Conservation (phyloP, 2,113 vertebrate genomes). For the Baryphthengus martii region DNA sequence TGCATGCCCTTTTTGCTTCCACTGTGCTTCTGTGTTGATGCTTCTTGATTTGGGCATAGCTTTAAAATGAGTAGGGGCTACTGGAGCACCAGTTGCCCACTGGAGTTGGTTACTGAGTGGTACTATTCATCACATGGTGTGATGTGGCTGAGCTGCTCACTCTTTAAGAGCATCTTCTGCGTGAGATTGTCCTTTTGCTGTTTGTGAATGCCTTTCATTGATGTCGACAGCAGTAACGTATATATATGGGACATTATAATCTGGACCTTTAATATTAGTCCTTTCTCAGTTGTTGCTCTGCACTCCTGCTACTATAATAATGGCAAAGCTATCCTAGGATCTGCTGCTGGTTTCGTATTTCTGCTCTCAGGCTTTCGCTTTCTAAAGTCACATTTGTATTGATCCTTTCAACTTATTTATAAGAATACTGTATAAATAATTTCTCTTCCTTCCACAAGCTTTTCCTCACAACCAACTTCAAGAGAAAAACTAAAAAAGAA, state of each 20-base stretch:
- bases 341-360: neutral
- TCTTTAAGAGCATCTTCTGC: neutral
- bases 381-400: neutral
- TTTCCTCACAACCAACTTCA: neutral
- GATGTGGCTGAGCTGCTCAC: neutral
- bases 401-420: neutral
- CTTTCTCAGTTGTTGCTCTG: rapidly evolving
- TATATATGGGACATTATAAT: neutral
- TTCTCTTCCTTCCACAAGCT: neutral
- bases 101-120: neutral
- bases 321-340: neutral
- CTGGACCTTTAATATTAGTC: neutral
- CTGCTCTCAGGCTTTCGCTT: neutral
- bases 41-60: rapidly evolving
- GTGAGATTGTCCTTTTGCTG: neutral
- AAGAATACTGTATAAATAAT: slow-evolving; percentile 23
- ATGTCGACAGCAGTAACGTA: neutral
- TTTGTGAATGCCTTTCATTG: neutral
- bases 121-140: neutral
- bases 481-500: neutral
- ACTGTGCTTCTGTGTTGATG: neutral
- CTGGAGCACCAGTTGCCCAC: neutral
- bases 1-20: rapidly evolving
- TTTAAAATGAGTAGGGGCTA: neutral
- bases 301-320: neutral